Base-by-base conservation (phyloP, 2,113 vertebrate genomes). In the Orientallactaga bullata region DNA sequence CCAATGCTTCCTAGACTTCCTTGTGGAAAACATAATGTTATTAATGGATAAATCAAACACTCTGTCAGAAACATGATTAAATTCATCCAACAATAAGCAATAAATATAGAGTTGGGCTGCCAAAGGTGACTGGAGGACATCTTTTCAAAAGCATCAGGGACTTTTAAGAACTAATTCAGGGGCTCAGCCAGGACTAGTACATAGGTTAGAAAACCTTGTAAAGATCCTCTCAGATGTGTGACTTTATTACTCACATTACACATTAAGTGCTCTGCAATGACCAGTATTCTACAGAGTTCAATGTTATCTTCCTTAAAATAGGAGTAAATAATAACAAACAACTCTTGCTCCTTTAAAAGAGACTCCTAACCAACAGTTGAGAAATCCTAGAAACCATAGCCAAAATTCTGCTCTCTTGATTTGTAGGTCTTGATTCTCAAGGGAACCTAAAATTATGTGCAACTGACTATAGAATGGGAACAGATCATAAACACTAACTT, bases 341-440 rank as follows among this genome's bases (percentile, higher is more conserved):
- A 88, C 3, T 2, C 32, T 35, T 24, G 51, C 84, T 88, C 28
- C 78, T 63, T 73, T 47, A 94, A 93, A 89, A 60, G 83, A 89
- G 35, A 95, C 71, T 88, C 15, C 32, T 68, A 39, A 78, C 5
- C 18, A 37, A 24, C 28, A 42, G 20, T 30, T 76, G 85, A 58
- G 42, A 73, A 84, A 68, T 84, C 18, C 8, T 79, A 32, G 47
- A 82, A 73, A 66, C 8, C 42, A 7, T 21, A 47, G 51, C 7
- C 42, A 72, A 65, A 91, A 81, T 86, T 71, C 66, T 79, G 16
- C 51, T 90, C 32, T 30, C 4, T 13, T 12, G 16, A 30, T 5
- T 17, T 21, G 39, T 0, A 51, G 82, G 39, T 63, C 61, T 60
- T 30, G 32, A 61, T 58, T 87, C 28, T 77, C 80, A 93, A 86